Conservation (phyloP, 2,113 vertebrate species). For the Gymnogyps californianus region DNA sequence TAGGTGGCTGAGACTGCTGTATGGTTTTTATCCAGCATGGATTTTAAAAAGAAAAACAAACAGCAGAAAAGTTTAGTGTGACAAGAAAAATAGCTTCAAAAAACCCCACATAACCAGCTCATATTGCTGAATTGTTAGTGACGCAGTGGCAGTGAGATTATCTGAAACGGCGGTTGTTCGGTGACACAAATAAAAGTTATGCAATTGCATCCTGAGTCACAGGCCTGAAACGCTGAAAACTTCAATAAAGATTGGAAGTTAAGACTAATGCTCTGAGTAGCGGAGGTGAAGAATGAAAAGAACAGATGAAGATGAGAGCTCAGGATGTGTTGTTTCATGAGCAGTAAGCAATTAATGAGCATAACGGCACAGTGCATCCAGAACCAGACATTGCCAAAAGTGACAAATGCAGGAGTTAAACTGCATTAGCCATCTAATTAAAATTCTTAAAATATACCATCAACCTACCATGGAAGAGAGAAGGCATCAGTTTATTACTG, state of each 20-base stretch:
- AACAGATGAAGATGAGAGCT: neutral
- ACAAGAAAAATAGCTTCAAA: neutral
- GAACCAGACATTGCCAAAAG: too few relatives aligned
- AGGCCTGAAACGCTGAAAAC: neutral
- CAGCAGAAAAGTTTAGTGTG: neutral
- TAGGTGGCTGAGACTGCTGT: neutral
- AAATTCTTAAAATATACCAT: neutral
- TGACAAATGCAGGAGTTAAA: neutral
- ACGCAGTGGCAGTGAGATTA: neutral
- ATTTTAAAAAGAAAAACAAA: neutral
- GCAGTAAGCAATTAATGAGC: neutral
- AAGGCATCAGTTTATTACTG: neutral
- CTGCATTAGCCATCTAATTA: neutral
- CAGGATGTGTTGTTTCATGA: neutral
- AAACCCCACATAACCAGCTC: rapidly evolving
- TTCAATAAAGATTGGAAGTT: neutral
- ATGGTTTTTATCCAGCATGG: neutral
- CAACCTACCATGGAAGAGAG: neutral
- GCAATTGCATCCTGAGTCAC: neutral
- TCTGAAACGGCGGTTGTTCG: neutral
- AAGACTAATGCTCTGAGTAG: neutral
- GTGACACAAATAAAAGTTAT: neutral
- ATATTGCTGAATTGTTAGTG: neutral
- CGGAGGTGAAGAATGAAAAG: neutral
- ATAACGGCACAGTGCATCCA: neutral